Evolutionary conservation across 2,797 vertebrate genomes (phyloP).

Genomic region (Luscinia megarhynchos): DNA sequence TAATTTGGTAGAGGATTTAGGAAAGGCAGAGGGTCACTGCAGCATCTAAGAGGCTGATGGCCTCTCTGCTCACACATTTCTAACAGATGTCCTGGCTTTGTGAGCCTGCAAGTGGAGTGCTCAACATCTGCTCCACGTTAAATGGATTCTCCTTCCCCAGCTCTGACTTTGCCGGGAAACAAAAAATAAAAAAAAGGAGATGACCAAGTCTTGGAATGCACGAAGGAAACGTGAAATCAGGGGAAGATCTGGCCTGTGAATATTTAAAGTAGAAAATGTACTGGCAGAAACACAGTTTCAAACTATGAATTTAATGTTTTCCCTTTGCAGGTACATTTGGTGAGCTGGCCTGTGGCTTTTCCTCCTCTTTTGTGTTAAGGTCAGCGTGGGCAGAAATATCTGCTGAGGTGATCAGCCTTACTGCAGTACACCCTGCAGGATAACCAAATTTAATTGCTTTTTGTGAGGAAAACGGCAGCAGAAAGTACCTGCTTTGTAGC

Average conservation of each 20-base stretch:
- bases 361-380: neutral
- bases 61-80: neutral
- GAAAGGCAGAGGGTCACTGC: neutral
- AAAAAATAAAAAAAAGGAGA: neutral
- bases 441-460: neutral
- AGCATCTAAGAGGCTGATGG: neutral
- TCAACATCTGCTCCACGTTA: neutral
- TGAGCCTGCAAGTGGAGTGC: neutral
- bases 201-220: neutral
- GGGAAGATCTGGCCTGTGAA: neutral
- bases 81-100: slow-evolving; percentile 2
- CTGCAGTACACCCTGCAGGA: neutral
- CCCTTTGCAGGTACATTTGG: neutral
- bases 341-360: neutral
- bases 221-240: neutral
- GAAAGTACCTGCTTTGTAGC: neutral
- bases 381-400: neutral
- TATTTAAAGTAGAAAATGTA: neutral
- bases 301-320: neutral
- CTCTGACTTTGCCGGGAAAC: rapidly evolving
- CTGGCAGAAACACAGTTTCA: neutral
- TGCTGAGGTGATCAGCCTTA: neutral
- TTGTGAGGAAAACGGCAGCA: neutral
- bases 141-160: neutral
- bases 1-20: neutral